phyloP scores from a whole-genome alignment of 2,797 vertebrate genomes.

The Aythya fuligula region DNA sequence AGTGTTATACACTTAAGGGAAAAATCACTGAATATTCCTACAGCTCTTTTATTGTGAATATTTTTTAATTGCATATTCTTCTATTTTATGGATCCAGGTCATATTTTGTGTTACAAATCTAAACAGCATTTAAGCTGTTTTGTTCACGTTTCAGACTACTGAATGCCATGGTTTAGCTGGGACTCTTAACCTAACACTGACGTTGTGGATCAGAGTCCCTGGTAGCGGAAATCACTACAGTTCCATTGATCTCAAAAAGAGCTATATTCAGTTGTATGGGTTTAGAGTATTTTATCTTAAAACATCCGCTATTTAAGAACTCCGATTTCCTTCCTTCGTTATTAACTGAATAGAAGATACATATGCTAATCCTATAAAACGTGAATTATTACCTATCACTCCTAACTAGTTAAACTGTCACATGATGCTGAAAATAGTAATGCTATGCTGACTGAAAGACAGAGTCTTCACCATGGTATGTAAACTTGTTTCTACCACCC shows the following conservation, averaged over 20 bases:
- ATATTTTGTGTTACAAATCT: background rate
- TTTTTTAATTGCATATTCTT: background rate
- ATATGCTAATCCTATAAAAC: background rate
- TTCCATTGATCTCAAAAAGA: background rate
- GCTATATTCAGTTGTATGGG: fast-evolving
- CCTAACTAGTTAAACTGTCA: background rate
- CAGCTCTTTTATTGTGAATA: background rate
- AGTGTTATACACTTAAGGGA: background rate
- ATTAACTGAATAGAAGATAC: background rate
- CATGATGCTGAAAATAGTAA: background rate
- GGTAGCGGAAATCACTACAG: background rate
- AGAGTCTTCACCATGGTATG: background rate
- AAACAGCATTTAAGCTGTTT: background rate
- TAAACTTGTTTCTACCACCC: background rate
- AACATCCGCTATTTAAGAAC: background rate
- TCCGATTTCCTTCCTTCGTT: background rate
- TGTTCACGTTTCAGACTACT: background rate
- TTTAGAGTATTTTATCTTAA: background rate
- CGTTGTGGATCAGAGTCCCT: background rate
- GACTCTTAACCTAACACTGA: background rate
- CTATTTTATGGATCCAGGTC: background rate
- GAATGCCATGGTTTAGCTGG: background rate
- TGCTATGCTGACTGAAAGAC: fast-evolving
- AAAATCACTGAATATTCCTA: background rate
- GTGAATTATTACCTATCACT: background rate